phyloP scores from a whole-genome alignment of 2,113 vertebrate genomes.

The Alouatta palliata region DNA sequence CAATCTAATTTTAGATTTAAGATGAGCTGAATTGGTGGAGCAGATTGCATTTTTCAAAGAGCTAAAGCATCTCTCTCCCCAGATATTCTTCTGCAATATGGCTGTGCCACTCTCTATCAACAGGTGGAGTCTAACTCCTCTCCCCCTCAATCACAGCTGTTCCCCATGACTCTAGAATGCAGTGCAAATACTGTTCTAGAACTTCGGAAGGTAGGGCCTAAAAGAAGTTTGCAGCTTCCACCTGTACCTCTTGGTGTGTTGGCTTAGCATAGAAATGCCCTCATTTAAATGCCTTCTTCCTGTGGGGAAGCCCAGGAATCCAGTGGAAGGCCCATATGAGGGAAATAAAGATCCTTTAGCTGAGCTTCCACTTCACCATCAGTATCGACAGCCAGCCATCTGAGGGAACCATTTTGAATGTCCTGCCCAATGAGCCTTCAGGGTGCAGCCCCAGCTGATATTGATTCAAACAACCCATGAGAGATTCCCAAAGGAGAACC shows the following conservation, averaged over 20 bases:
- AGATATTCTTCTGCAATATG: background rate
- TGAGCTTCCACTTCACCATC: background rate
- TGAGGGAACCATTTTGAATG: background rate
- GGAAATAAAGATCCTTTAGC: background rate
- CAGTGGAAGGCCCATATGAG: background rate
- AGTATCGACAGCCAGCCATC: background rate
- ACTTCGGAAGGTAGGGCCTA: background rate
- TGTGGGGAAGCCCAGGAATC: background rate
- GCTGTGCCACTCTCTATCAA: background rate
- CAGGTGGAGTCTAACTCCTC: background rate
- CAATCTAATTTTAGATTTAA: background rate
- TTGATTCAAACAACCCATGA: background rate
- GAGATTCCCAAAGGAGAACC: background rate
- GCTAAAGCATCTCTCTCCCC: background rate
- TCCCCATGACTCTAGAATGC: too few species aligned
- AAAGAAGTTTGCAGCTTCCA: background rate
- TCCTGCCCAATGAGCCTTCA: background rate
- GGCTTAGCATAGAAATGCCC: background rate
- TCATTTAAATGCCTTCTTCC: background rate
- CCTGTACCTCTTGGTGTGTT: background rate
- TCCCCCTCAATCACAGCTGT: background rate
- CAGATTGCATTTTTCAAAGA: background rate
- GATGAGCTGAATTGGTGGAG: background rate
- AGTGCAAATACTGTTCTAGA: background rate
- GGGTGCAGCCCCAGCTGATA: background rate